These are phyloP conservation scores for Leptarthrus brevirostris DNA, from an alignment of 2,888 invertebrate genomes.

Conservation along the genomic window DNA sequence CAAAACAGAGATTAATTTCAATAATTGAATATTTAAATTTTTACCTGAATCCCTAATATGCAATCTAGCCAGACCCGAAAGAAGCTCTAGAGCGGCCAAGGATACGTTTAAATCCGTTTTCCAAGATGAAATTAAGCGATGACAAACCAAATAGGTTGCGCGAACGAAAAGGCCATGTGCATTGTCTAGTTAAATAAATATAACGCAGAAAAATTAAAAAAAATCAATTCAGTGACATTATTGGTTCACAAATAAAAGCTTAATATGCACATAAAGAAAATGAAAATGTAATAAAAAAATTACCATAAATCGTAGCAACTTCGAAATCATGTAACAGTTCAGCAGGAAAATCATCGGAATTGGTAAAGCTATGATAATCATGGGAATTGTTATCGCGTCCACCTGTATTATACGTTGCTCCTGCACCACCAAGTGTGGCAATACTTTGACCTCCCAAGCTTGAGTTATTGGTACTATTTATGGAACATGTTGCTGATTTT, in stretches of 20 bases:
- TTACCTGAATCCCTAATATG: constrained; percentile 88
- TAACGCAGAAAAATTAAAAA: not conserved
- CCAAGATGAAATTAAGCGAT: constrained; percentile 95
- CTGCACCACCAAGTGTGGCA: constrained; percentile 59
- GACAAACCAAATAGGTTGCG: constrained; percentile 93
- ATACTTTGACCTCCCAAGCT: constrained; percentile 65
- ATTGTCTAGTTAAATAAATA: constrained; percentile 73
- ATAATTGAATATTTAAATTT: constrained; percentile 50
- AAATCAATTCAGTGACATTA: not conserved
- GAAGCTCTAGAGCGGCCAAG: constrained; percentile 89
- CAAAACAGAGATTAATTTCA: not conserved
- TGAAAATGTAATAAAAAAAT: constrained; percentile 53
- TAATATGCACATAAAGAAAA: constrained; percentile 38
- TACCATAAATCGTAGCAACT: constrained; percentile 65
- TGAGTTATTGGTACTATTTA: constrained; percentile 65
- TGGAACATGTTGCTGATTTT: constrained; percentile 64
- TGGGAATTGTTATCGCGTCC: constrained; percentile 65
- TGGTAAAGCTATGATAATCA: constrained; percentile 68
- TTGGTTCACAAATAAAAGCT: too few species aligned
- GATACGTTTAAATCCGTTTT: constrained; percentile 95
- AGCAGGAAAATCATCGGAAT: constrained; percentile 67
- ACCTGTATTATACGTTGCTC: constrained; percentile 56
- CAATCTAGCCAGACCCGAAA: constrained; percentile 90
- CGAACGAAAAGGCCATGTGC: constrained; percentile 90
- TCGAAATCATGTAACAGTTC: constrained; percentile 66